These are phyloP conservation scores for Morphnarchus princeps DNA, from an alignment of 2,113 vertebrate species.

Conservation along the genomic window DNA sequence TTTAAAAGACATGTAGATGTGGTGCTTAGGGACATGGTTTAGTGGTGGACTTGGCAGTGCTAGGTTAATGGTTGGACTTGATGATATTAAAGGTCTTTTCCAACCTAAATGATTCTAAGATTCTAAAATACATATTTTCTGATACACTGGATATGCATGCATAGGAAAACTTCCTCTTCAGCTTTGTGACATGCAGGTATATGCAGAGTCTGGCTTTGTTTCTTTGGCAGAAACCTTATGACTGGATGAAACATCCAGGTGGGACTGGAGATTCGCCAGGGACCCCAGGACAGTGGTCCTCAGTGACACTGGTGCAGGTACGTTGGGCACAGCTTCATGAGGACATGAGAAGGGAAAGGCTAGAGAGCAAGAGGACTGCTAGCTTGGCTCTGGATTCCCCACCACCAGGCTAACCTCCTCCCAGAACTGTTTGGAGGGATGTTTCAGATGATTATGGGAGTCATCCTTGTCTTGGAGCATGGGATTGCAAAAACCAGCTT, in stretches of 20 bases:
- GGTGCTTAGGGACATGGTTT: too few species aligned
- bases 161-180: background rate
- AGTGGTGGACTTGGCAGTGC: too few species aligned
- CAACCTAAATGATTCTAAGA: too few species aligned
- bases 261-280: background rate
- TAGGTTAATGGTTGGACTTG: too few species aligned
- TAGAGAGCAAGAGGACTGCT: background rate
- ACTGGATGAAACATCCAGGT: background rate
- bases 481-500: background rate
- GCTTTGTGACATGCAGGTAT: background rate
- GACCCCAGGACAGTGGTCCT: background rate
- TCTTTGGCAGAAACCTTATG: background rate
- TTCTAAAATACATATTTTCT: background rate
- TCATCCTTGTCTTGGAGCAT: background rate
- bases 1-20: too few species aligned
- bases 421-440: too few species aligned
- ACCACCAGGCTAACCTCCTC: background rate
- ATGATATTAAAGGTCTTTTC: too few species aligned
- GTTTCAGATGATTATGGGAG: background rate
- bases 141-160: background rate
- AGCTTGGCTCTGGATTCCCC: background rate
- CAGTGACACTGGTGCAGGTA: background rate
- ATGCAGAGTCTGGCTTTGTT: background rate
- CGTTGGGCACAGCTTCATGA: rapidly evolving
- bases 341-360: background rate